phyloP scores from a whole-genome alignment of 2,113 vertebrate species.

The Prolemur simus region DNA sequence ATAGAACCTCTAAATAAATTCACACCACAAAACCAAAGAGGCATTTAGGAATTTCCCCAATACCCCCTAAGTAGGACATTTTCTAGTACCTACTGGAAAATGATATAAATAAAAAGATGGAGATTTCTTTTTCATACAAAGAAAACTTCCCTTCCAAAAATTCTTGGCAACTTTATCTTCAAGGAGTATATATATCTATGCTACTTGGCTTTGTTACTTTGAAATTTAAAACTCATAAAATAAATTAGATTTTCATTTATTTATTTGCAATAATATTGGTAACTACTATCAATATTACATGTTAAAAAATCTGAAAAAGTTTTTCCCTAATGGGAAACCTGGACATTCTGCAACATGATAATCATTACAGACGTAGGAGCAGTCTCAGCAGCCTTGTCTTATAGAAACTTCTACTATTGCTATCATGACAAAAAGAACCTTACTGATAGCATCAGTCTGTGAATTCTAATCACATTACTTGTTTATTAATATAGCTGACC shows the following conservation, averaged over 20 bases:
- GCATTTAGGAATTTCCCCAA: conserved; percentile 34
- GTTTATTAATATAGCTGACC: not conserved
- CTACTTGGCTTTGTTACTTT: conserved; percentile 13
- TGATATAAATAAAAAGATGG: not conserved
- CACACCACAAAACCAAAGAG: conserved; percentile 20
- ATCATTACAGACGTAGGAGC: not conserved
- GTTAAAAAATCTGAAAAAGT: not conserved
- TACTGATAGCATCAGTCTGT: not conserved
- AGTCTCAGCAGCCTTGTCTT: not conserved
- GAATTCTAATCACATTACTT: not conserved
- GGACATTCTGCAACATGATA: not conserved
- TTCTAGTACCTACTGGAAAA: conserved; percentile 47
- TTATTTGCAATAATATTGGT: not conserved
- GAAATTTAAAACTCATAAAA: not conserved
- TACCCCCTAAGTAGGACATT: not conserved
- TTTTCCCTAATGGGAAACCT: not conserved
- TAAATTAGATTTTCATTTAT: not conserved
- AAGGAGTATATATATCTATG: not conserved
- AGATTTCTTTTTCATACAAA: not conserved
- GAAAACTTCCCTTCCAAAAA: not conserved
- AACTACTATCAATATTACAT: not conserved
- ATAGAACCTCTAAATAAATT: conserved; percentile 20
- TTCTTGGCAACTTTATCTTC: conserved; percentile 9
- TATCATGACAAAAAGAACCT: not conserved
- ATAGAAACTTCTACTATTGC: not conserved